A percentile compares a stretch with the other conserved stretches of the same genome.
These are phyloP conservation scores for Anastrepha obliqua DNA, from an alignment of 1,140 invertebrate genomes.

Conservation along the genomic window DNA sequence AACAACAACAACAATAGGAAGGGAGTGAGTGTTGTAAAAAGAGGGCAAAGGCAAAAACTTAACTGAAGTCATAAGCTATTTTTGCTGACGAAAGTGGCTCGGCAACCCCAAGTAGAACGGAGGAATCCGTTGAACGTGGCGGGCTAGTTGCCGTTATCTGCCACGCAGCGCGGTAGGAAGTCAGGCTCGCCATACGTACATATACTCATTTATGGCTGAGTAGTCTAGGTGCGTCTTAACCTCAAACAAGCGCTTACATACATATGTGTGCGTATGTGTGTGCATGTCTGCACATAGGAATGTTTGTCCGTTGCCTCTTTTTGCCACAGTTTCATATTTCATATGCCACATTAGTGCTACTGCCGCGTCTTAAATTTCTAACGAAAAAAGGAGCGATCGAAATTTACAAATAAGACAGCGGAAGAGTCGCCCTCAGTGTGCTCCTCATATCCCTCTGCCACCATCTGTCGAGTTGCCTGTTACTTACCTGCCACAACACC, in stretches of 20 bases:
- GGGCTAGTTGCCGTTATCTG: constrained; percentile 11
- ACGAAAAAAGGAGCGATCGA: constrained; percentile 20
- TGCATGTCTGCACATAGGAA: neutral
- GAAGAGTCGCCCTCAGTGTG: neutral
- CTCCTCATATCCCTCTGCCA: neutral
- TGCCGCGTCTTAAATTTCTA: constrained; percentile 33
- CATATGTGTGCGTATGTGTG: neutral
- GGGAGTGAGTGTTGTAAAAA: neutral
- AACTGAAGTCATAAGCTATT: constrained; percentile 54
- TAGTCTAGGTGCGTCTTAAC: neutral
- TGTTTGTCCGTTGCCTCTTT: neutral
- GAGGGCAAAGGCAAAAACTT: constrained; percentile 40
- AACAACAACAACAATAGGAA: neutral
- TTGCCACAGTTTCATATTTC: constrained; percentile 41
- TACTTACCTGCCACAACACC: constrained; percentile 25
- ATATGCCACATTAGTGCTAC: constrained; percentile 41
- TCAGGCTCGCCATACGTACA: neutral
- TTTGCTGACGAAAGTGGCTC: constrained; percentile 9
- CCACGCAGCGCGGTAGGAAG: neutral
- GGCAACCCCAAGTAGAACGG: neutral
- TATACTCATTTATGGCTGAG: neutral
- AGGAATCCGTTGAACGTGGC: neutral
- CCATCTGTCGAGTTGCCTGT: neutral
- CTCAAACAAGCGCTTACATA: neutral
- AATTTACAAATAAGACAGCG: neutral